These are phyloP conservation scores for Syngnathus acus DNA, from an alignment of 2,797 vertebrate species.

Conservation along the genomic window DNA sequence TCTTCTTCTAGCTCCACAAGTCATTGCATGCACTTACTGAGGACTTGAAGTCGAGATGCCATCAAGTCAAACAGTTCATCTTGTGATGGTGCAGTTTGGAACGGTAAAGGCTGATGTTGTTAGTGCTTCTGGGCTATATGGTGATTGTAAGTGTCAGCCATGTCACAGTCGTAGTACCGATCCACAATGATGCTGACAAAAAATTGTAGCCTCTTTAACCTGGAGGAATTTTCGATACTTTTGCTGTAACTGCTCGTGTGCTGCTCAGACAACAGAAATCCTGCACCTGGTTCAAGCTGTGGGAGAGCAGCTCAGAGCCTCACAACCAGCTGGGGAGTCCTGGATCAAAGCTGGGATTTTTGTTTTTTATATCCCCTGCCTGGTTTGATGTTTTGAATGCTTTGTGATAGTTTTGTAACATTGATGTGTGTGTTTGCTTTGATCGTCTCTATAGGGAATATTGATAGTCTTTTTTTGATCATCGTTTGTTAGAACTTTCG, in stretches of 20 bases:
- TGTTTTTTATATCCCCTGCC: neutral
- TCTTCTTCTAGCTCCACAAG: conserved; percentile 4
- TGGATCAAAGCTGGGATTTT: conserved; percentile 31
- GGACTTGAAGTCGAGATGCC: neutral
- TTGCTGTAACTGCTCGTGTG: neutral
- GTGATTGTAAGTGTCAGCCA: no score
- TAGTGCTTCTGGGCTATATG: no score
- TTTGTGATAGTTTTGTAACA: neutral
- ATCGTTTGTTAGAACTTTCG: neutral
- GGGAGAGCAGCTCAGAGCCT: conserved; percentile 7
- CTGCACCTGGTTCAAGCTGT: conserved; percentile 11
- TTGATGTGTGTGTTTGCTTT: conserved; percentile 7
- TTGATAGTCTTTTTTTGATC: neutral
- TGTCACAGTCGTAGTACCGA: no score
- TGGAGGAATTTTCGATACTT: neutral
- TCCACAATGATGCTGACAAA: no score
- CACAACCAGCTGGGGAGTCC: conserved; percentile 28
- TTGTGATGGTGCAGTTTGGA: no score
- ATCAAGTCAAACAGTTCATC: neutral
- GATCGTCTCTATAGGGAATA: conserved; percentile 3
- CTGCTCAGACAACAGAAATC: neutral
- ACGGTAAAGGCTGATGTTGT: no score
- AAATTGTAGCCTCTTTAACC: no score
- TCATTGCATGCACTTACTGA: neutral
- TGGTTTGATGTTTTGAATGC: conserved; percentile 8